Evolutionary conservation across 1,140 invertebrate species (phyloP), one percentile per base, ranked within the genome.

Genomic region (Aethina tumida): DNA sequence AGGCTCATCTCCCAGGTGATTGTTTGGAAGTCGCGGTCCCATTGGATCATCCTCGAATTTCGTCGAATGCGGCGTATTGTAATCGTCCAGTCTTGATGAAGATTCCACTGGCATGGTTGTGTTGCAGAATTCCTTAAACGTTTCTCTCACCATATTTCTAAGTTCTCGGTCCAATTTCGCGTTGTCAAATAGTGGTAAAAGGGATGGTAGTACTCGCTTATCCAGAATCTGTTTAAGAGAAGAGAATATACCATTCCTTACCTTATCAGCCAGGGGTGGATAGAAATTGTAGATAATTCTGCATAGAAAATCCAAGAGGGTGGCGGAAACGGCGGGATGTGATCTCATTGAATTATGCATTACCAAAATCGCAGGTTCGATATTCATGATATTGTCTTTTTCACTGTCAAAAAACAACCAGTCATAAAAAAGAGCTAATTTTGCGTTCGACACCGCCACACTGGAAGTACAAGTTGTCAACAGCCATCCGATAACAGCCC

Each of bases 321-420:
- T 94, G 29, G 88, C 90, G 50, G 92, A 96, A 39, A 97, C 91
- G 24, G 84, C 84, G 25, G 93, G 90, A 73, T 97, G 93, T 52
- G 88, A 89, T 59, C 88, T 76, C 74, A 97, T 90, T 21, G 91
- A 96, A 70, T 97, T 87, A 62, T 92, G 88, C 92, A 97, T 98
- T 1, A 97, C 91, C 39, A 98, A 71, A 59, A 97, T 96, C 6
- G 90, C 93, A n/a, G 94, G 94, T 66, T 97, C 94, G 54, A 97
- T 95, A 62, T 97, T 96, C 94, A 97, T 98, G 43, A 98, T 98
- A 59, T 94, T 97, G 64, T 97, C 94, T 64, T 89, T 90, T 35
- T 89, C 83, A 17, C 86, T 77, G 58, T 97, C 92, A 65, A 90
- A 97, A 61, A 96, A 91, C 4, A 97, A 67, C 94, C 94, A 98